Conservation (phyloP, 2,888 invertebrate genomes). For the Esperia sulphurella region DNA sequence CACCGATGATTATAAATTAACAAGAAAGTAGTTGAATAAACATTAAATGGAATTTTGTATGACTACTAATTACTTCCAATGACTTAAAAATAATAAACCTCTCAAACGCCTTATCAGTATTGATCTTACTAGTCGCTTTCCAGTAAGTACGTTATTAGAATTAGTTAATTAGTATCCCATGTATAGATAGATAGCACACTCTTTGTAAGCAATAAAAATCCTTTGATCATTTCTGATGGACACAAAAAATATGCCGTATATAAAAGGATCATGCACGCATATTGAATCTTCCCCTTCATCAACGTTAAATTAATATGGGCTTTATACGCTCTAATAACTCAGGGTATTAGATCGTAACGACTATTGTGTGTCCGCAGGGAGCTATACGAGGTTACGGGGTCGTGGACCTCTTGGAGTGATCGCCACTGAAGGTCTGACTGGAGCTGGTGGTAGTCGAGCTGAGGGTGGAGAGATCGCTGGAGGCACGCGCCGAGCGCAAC, state of each 20-base stretch:
- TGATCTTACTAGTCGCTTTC: too few relatives aligned
- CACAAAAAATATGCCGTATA: not conserved
- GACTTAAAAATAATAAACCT: too few relatives aligned
- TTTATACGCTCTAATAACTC: slow-evolving; percentile 8
- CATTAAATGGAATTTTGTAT: too few relatives aligned
- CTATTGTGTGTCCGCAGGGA: slow-evolving; percentile 6
- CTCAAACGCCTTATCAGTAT: too few relatives aligned
- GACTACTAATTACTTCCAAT: too few relatives aligned
- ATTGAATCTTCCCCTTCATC: slow-evolving; percentile 6
- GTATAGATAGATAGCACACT: not conserved
- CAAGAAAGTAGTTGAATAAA: too few relatives aligned
- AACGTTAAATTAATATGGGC: slow-evolving; percentile 8
- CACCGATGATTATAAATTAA: too few relatives aligned
- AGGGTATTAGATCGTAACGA: slow-evolving; percentile 5
- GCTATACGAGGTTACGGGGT: slow-evolving; percentile 14
- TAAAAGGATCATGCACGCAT: not conserved
- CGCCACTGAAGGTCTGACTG: slow-evolving; percentile 68
- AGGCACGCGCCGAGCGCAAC: slow-evolving; percentile 70
- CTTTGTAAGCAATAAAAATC: not conserved
- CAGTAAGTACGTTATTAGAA: too few relatives aligned
- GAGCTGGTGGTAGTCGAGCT: slow-evolving; percentile 72
- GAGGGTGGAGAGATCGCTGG: slow-evolving; percentile 72
- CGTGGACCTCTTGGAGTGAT: slow-evolving; percentile 68
- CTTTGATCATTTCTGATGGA: not conserved
- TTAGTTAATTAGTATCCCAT: not conserved